Conservation (phyloP, 2,797 vertebrate species). For the Helarctos malayanus region DNA sequence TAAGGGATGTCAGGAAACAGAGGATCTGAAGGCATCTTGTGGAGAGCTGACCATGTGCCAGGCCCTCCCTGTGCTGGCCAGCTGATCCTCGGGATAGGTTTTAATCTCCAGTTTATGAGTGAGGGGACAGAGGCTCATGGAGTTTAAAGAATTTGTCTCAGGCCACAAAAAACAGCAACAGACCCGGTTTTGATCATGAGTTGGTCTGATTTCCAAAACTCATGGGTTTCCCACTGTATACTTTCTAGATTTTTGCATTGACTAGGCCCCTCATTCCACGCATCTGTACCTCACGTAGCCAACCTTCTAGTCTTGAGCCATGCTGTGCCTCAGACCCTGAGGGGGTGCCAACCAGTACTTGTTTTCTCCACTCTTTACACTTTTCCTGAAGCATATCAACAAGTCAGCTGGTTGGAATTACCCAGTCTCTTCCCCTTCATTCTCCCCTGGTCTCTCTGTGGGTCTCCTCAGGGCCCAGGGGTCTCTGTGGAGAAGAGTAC, state of each 20-base stretch:
- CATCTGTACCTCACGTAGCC: accelerated
- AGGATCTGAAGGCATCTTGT: background rate
- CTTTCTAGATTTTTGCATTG: background rate
- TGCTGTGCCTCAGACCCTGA: background rate
- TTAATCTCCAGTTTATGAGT: background rate
- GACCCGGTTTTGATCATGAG: background rate
- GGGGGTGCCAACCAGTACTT: background rate
- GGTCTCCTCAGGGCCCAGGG: background rate
- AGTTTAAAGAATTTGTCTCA: background rate
- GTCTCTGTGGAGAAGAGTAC: background rate
- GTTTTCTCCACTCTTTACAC: background rate
- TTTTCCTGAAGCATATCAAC: background rate
- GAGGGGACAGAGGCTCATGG: background rate
- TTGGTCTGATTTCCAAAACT: background rate
- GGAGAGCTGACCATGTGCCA: background rate
- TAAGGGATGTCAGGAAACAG: background rate
- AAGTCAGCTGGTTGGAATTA: background rate
- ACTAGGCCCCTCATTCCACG: background rate
- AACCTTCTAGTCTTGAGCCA: background rate
- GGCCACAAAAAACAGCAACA: background rate
- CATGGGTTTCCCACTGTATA: background rate
- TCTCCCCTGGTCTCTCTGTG: background rate
- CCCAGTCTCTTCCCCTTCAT: background rate
- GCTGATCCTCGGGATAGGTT: background rate
- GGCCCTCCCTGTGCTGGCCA: accelerated